Evolutionary conservation across 2,113 vertebrate genomes (phyloP).

Genomic region (Perca schrenkii): DNA sequence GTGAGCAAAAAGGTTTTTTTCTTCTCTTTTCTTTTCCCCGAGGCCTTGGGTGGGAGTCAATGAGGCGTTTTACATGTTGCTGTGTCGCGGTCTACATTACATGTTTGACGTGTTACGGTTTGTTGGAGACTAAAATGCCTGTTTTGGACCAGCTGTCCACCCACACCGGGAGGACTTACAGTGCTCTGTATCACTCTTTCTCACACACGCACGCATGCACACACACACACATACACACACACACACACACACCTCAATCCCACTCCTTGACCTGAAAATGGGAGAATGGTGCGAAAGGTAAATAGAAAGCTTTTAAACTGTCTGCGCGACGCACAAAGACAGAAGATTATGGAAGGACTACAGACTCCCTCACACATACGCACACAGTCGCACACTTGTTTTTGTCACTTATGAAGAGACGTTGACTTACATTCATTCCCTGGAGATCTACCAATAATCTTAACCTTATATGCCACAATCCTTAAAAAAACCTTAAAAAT

Average conservation of each 20-base stretch:
- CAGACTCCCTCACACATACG: constrained; percentile 56
- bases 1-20: constrained; percentile 40
- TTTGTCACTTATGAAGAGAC: constrained; percentile 51
- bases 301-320: constrained; percentile 86
- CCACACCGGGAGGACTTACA: constrained; percentile 57
- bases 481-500: neutral
- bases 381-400: constrained; percentile 44
- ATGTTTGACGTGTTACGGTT: constrained; percentile 78
- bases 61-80: constrained; percentile 75
- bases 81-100: constrained; percentile 63
- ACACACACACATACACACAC: constrained; percentile 7
- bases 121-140: constrained; percentile 76
- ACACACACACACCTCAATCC: constrained; percentile 40
- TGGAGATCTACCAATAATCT: constrained; percentile 26
- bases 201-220: neutral
- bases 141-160: constrained; percentile 78
- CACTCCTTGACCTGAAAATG: constrained; percentile 55
- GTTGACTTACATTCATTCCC: constrained; percentile 25
- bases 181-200: constrained; percentile 22
- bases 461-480: constrained; percentile 27
- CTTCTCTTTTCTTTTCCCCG: constrained; percentile 50
- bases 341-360: constrained; percentile 72
- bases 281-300: constrained; percentile 80
- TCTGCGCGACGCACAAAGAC: constrained; percentile 78
- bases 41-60: constrained; percentile 68